phyloP scores from a whole-genome alignment of 2,113 vertebrate species.

The Cranoglanis bouderius region DNA sequence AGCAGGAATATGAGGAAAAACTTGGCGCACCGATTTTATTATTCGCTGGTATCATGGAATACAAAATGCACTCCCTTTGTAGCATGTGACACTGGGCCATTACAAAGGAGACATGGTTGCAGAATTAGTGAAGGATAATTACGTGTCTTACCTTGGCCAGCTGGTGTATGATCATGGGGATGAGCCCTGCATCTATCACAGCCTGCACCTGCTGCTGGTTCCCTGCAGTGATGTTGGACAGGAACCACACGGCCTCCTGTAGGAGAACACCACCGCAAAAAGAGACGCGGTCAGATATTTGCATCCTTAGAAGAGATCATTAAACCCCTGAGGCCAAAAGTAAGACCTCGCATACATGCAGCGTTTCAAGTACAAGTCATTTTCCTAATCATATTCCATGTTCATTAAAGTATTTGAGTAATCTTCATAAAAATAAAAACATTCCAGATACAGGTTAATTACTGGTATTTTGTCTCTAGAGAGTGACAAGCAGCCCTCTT shows the following conservation, averaged over 20 bases:
- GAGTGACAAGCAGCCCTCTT: not conserved
- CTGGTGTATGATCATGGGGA: conserved; percentile 99
- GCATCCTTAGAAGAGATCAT: not conserved
- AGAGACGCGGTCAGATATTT: not conserved
- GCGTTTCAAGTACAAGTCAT: not conserved
- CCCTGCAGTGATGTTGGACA: conserved; percentile 99
- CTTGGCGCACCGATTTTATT: not conserved
- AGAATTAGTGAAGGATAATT: not conserved
- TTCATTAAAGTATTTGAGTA: too few relatives aligned
- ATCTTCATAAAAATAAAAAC: not conserved
- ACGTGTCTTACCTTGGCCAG: conserved; percentile 88
- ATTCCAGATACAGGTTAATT: not conserved
- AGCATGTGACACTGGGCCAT: too few relatives aligned
- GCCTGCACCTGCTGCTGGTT: conserved; percentile 99
- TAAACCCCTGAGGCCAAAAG: not conserved
- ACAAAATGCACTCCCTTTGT: not conserved
- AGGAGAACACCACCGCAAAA: conserved; percentile 59
- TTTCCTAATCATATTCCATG: not conserved
- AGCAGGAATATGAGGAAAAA: not conserved
- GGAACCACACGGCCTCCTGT: conserved; percentile 98
- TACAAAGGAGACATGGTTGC: not conserved
- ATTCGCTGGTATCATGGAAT: not conserved
- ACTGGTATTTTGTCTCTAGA: not conserved
- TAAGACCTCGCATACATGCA: not conserved
- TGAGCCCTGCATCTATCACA: conserved; percentile 96